These are phyloP conservation scores for Pedetes capensis DNA, from an alignment of 2,113 vertebrate genomes.

Conservation along the genomic window DNA sequence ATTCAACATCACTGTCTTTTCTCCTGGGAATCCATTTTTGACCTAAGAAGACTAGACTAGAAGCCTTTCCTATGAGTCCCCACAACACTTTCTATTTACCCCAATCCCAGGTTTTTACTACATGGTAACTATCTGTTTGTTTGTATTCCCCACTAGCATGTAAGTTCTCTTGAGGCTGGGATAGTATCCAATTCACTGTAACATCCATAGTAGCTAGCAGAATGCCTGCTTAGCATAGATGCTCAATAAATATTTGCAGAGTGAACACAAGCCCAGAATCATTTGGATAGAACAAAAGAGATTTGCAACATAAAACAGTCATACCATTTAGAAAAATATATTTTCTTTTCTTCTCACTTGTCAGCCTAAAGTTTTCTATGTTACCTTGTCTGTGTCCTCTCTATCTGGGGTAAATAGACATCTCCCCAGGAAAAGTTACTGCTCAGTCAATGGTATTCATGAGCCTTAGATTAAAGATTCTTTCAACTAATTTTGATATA, in stretches of 20 bases:
- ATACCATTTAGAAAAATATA: background rate
- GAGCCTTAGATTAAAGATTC: background rate
- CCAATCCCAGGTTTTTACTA: background rate
- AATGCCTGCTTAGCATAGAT: background rate
- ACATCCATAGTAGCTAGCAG: background rate
- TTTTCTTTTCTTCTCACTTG: slow-evolving; percentile 20
- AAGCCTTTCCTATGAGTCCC: background rate
- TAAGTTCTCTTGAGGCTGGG: background rate
- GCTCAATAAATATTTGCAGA: slow-evolving; percentile 4
- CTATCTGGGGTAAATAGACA: too few species aligned
- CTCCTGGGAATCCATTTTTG: background rate
- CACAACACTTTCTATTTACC: background rate
- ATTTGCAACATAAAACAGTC: background rate
- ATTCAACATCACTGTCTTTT: background rate
- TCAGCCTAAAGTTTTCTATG: slow-evolving; percentile 1
- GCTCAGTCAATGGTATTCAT: background rate
- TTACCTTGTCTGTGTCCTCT: too few species aligned
- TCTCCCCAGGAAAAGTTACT: too few species aligned
- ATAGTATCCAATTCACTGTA: background rate
- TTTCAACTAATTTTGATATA: background rate
- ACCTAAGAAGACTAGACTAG: background rate
- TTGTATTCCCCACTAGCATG: background rate
- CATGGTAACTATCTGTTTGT: background rate
- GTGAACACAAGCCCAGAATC: background rate
- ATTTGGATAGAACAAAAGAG: background rate